Evolutionary conservation across 1,140 invertebrate genomes (phyloP).

Genomic region (Yoshiicerus persimilis): DNA sequence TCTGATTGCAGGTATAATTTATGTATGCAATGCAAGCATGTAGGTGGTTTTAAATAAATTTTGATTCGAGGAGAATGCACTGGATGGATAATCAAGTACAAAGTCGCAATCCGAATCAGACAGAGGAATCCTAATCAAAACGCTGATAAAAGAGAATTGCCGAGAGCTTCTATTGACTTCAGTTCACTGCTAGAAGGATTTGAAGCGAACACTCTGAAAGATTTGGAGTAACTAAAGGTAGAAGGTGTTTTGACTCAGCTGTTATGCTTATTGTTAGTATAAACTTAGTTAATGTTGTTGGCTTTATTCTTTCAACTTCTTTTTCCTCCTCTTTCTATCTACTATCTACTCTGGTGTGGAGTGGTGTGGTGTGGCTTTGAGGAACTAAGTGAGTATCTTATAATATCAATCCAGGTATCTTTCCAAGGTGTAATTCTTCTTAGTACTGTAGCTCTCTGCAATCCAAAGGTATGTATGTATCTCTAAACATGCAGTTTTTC

Average conservation of each 20-base stretch:
- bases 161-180: neutral
- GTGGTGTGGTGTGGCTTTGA: neutral
- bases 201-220: slow-evolving; percentile 12
- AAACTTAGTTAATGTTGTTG: neutral
- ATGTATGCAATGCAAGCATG: neutral
- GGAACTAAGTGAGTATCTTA: too few species aligned
- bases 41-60: neutral
- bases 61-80: neutral
- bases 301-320: neutral
- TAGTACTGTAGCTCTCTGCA: too few species aligned
- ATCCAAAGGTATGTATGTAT: neutral
- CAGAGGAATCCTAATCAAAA: neutral
- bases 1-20: neutral
- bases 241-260: slow-evolving; percentile 18
- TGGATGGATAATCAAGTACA: neutral
- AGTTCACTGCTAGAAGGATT: neutral
- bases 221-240: slow-evolving; percentile 18
- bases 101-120: neutral
- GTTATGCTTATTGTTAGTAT: neutral
- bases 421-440: too few species aligned
- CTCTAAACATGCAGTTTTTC: neutral
- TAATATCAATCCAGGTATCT: too few species aligned
- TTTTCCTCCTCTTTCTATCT: neutral
- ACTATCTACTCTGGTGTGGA: neutral
- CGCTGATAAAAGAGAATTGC: neutral